Evolutionary conservation across 2,113 vertebrate genomes (phyloP), one percentile per base, ranked within the genome.

Genomic region (Megaceryle maxima): DNA sequence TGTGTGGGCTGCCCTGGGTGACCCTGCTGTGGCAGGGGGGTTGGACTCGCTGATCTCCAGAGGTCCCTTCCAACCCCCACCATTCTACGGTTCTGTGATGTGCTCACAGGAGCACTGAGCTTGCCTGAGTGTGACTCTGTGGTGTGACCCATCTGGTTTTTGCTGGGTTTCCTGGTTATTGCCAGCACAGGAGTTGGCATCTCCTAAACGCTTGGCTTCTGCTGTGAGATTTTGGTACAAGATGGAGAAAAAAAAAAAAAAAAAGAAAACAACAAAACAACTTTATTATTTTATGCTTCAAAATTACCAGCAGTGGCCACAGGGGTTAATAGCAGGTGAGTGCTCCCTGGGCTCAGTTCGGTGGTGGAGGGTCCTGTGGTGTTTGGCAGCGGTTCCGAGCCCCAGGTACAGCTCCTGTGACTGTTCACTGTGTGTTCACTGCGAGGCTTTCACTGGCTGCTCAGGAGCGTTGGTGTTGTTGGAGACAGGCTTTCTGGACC

Each of bases 381-480:
- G 56, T 24, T 53, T 25, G 50, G 35, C 67, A 33, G 39, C 0
- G 2, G 53, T 35, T n/a, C 67, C 25, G 25, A 55, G 22, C 55
- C 62, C 60, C 39, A 11, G 74, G 57, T 18, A 44, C 37, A 69
- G 68, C 68, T 50, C 56, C 2, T 25, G 21, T 79, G 14, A 1
- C 12, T 4, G 17, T 37, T 37, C 37, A 37, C 25, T 16, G 28
- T 19, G 10, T 2, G 6, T 62, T 19, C 21, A 4, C 12, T 4
- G 33, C 51, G 25, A 29, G 80, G 44, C 43, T 43, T 64, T 39
- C 20, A 7, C 26, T 24, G 0, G 1, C 51, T 14, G 48, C 5
- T n/a, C 0, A 7, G 78, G 29, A 64, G 37, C 6, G 5, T 16
- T 39, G 0, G 5, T 31, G 48, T 6, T 11, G 8, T 8, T 21